Conservation (phyloP, 2,797 vertebrate genomes). For the Monodelphis domestica region DNA sequence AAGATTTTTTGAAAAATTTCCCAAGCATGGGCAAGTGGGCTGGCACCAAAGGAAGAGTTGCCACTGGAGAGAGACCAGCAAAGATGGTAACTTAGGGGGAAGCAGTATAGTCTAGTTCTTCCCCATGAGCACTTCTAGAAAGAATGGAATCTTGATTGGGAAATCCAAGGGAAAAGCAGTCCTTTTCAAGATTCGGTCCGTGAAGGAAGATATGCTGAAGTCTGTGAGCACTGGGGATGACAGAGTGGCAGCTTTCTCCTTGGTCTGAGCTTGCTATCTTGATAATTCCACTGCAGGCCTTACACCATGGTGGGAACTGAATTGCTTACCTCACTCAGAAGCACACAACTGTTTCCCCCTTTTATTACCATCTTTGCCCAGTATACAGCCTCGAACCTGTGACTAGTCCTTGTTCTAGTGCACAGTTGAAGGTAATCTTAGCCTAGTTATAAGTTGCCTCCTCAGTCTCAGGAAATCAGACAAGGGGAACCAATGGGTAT, state of each 20-base stretch:
- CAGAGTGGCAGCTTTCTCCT: not conserved
- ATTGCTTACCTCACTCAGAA: not conserved
- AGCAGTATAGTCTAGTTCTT: not conserved
- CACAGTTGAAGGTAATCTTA: not conserved
- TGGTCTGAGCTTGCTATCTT: not conserved
- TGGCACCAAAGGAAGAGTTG: not conserved
- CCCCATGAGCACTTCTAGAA: not conserved
- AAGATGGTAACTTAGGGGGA: not conserved
- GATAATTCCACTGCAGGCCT: not conserved
- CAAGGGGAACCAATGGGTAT: not conserved
- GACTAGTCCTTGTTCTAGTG: no score
- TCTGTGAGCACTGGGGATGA: not conserved
- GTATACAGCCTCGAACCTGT: not conserved
- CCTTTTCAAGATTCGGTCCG: not conserved
- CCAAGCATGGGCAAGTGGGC: not conserved
- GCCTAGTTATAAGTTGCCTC: not conserved
- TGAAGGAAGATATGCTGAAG: not conserved
- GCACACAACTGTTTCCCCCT: not conserved
- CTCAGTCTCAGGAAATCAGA: not conserved
- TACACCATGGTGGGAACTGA: not conserved
- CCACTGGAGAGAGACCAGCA: not conserved
- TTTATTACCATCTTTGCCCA: not conserved
- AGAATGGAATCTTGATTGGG: not conserved
- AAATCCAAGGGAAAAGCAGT: not conserved
- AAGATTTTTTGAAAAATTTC: not conserved